Evolutionary conservation across 1,140 invertebrate genomes (phyloP), one percentile per base, ranked within the genome.

Genomic region (Arctopsyche grandis): DNA sequence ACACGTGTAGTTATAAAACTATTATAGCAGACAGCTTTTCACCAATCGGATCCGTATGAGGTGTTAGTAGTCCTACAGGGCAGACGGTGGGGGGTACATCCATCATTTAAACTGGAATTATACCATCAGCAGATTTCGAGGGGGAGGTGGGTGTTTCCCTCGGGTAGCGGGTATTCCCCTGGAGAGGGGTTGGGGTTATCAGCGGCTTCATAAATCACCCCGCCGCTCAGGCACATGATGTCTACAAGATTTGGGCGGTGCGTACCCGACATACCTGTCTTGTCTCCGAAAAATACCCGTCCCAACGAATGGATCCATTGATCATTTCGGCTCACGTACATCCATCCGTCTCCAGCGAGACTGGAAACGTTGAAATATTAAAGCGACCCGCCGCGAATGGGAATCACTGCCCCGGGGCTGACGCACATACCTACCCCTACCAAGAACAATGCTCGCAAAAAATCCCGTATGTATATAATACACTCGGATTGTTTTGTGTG

Each of bases 231-330:
- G 74, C 74, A 63, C 26, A 76, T 76, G 74, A 76, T 76, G 74
- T 76, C 74, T 76, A 76, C 74, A 76, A 76, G 74, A 58, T 76
- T 76, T 58, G 74, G 74, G 74, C 74, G 74, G 74, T 76, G 24
- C 74, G 74, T 76, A 48, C 38, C 63, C 24, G 56, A 76, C 74
- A 38, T 63, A 76, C 74, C 74, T 76, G 74, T 76, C 74, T 76
- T 76, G 74, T 76, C 58, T 76, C 74, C 16, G 48, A 66, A 76
- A 76, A 76, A 60, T 58, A n/a, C 22, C 74, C 19, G 16, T 29
- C 9, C 74, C 26, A 24, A 21, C 43, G 19, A 74, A 24, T 24
- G 43, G 56, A 66, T 29, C 74, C 74, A 76, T 76, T 76, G 74
- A 76, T 76, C 74, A 76, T 76, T 48, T 24, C 7, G n/a, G 24